phyloP scores from a whole-genome alignment of 2,888 invertebrate genomes.

The Epistrophe grossulariae region DNA sequence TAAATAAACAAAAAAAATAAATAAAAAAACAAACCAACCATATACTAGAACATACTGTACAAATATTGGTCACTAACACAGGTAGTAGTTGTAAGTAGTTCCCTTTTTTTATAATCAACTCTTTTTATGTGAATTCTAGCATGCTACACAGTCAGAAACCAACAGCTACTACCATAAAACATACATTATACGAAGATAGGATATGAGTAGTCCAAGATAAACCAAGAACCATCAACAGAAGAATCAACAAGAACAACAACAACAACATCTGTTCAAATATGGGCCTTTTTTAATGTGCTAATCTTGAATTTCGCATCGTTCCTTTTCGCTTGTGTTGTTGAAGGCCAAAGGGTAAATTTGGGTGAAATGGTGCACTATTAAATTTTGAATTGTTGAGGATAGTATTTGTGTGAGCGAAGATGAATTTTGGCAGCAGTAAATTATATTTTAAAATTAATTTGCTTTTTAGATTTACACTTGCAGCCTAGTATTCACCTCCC shows the following conservation, averaged over 20 bases:
- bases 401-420: too few species aligned
- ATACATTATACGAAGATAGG: neutral
- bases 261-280: conserved; percentile 42
- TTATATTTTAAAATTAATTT: too few species aligned
- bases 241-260: conserved; percentile 31
- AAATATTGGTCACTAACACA: conserved; percentile 19
- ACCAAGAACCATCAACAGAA: neutral
- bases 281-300: conserved; percentile 12
- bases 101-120: neutral
- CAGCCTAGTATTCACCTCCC: too few species aligned
- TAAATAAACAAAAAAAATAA: too few species aligned
- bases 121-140: conserved; percentile 1
- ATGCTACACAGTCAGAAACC: conserved; percentile 6
- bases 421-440: too few species aligned
- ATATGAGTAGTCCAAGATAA: neutral
- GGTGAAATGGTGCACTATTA: neutral
- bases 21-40: too few species aligned
- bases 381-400: neutral
- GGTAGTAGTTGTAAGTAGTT: neutral
- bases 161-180: conserved; percentile 5
- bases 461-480: too few species aligned
- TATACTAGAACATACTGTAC: neutral
- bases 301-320: conserved; percentile 31
- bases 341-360: neutral
- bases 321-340: neutral